phyloP scores from a whole-genome alignment of 2,888 invertebrate genomes.

The Lingula anatina region DNA sequence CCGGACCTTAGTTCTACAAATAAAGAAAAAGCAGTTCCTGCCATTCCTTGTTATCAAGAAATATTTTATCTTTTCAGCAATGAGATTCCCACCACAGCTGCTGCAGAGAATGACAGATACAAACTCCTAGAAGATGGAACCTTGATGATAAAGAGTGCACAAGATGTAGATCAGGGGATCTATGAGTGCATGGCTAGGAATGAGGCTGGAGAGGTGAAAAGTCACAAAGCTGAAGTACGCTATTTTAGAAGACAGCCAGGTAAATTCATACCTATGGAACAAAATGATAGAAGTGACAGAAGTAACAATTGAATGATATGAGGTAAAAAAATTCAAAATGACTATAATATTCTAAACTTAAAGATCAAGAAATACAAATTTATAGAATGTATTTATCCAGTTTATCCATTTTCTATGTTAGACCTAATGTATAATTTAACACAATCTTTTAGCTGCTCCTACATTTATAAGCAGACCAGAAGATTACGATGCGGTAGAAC shows the following conservation, averaged over 20 bases:
- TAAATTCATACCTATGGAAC: too few species aligned
- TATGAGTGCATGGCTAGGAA: conserved; percentile 88
- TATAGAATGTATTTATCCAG: too few species aligned
- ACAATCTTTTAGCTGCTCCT: conserved; percentile 66
- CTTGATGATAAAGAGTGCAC: conserved; percentile 69
- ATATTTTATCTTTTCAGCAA: conserved; percentile 45
- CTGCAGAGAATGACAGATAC: conserved; percentile 56
- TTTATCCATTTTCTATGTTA: not conserved
- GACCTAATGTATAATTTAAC: too few species aligned
- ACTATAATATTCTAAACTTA: too few species aligned
- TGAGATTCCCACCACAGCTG: too few species aligned
- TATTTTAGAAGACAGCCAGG: too few species aligned
- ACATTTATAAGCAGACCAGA: conserved; percentile 64
- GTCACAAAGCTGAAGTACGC: conserved; percentile 62
- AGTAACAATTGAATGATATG: too few species aligned
- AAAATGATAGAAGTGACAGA: too few species aligned
- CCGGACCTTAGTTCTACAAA: too few species aligned
- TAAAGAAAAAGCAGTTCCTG: not conserved
- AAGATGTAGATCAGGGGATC: conserved; percentile 68
- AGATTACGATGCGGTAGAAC: conserved; percentile 63
- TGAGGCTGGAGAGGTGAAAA: conserved; percentile 71
- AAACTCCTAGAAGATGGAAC: conserved; percentile 73
- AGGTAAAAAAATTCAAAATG: too few species aligned
- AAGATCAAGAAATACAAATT: too few species aligned
- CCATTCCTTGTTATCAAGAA: not conserved